Evolutionary conservation across 2,113 vertebrate species (phyloP), one percentile per base, ranked within the genome.

Genomic region (Bettongia penicillata): DNA sequence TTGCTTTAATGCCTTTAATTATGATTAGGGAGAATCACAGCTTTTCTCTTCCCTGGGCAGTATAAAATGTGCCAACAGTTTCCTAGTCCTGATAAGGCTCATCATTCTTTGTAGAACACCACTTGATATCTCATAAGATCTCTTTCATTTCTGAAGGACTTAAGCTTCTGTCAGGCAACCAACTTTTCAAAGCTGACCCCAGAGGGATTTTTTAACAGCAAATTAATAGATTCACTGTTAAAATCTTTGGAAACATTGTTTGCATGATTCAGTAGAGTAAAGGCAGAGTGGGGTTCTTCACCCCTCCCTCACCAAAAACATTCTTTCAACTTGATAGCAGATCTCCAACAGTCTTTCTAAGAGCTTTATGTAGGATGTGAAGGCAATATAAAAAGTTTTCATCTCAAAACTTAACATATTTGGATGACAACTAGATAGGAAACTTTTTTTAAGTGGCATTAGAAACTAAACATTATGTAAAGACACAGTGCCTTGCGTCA

Each of bases 381-480:
- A 93, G 91, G 97, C 92, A 93, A 97, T 96, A 94, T 93, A 1
- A 52, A 93, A 84, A 23, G 53, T 97, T 97, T 96, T 92, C 95
- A 95, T 96, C 97, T 98, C 22, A 95, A 95, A 90, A 25, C 53
- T 97, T 96, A 95, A 91, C 53, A n/a, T 52, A 96, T 95, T 97
- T 97, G 94, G 96, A 95, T 96, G 53, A 97, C 93, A 96, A 97
- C 91, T 49, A 93, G 95, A 93, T 94, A 93, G 96, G 89, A 97
- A 97, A 93, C 52, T 97, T 97, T 96, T 91, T 68, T 77, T n/a
- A 77, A 49, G 97, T 97, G 95, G 94, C 89, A 95, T 53, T 95
- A 97, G 96, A 96, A 95, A 91, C 52, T 96, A 97, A 98, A 98
- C 94, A 93, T 96, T 96, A 93, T 91, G 90, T 94, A 97, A 97